Base-by-base conservation (phyloP, 2,888 invertebrate genomes). In the Ormyrus pomaceus region DNA sequence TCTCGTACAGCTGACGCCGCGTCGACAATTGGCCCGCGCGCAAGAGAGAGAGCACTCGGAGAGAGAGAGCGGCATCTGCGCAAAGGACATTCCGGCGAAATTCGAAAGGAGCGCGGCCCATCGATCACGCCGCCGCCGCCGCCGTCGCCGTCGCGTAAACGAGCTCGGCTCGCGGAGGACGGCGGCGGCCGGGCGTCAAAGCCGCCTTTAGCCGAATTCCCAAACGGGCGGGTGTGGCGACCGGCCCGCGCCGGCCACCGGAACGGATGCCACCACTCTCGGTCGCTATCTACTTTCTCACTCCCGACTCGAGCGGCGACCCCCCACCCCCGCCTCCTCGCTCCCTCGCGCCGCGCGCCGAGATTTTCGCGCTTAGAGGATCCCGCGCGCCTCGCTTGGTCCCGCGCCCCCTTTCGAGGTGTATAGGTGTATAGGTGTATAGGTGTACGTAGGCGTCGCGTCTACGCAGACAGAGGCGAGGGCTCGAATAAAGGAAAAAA, bases 221-320 rank as follows among this genome's bases (percentile, higher is more conserved):
- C 89, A 89, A 90, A 91, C 90, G 90, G 90, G 90, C 90, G 90
- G 90, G 90, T 90, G 90, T 90, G 89, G 89, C 88, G 90, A 87
- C 84, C 89, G 89, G 87, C 89, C 89, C 89, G 89, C 88, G 86
- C 87, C 88, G 87, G 89, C 85, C 87, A 88, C 85, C 86, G 85
- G 86, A 89, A 88, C 87, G 87, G 86, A 87, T 85, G 84, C 88
- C 85, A 85, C 85, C 84, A 82, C 83, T 84, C 79, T 34, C 79
- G 68, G 56, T 51, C 79, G 69, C 62, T 80, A 34, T 34, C 34
- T 34, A 34, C 34, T 34, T 34, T 34, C 34, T 34, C 73, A 53
- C 64, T 34, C 64, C 65, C 76, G 46, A 10, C 66, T 65, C 77
- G 76, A 74, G 56, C 65, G 5, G 59, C 51, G 64, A 56, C 58